phyloP scores from a whole-genome alignment of 1,140 invertebrate species.

The Heliconius hewitsoni region DNA sequence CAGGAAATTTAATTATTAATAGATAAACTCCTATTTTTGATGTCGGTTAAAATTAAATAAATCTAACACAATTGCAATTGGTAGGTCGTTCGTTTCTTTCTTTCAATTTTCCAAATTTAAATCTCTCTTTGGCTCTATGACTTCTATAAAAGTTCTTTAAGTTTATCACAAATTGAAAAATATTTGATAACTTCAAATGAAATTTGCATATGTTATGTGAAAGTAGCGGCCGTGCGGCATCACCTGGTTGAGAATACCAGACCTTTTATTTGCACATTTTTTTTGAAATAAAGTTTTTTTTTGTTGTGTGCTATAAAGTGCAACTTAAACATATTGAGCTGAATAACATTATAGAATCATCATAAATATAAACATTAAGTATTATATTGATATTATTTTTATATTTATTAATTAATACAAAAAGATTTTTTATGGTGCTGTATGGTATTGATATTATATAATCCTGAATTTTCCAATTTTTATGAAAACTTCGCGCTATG shows the following conservation, averaged over 20 bases:
- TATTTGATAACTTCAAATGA: not conserved
- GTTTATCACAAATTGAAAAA: not conserved
- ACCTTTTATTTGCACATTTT: not conserved
- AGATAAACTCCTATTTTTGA: too few relatives aligned
- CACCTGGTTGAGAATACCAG: not conserved
- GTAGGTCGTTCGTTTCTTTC: too few relatives aligned
- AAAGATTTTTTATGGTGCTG: too few relatives aligned
- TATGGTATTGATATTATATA: too few relatives aligned
- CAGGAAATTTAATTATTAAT: too few relatives aligned
- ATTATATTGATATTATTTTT: too few relatives aligned
- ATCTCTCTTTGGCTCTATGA: not conserved
- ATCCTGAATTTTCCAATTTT: too few relatives aligned
- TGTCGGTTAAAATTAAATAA: too few relatives aligned
- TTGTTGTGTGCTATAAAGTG: not conserved
- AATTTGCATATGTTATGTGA: conserved; percentile 6
- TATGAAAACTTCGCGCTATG: too few relatives aligned
- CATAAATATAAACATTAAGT: not conserved
- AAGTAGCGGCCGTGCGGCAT: not conserved
- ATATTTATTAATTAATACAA: too few relatives aligned
- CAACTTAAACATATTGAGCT: not conserved
- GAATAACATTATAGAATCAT: not conserved
- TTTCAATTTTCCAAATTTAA: not conserved
- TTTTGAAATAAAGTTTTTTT: not conserved
- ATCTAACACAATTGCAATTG: not conserved
- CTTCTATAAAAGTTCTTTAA: not conserved